These are phyloP conservation scores for Muricea muricata DNA, from an alignment of 92 coral and sea anemone species.

Conservation along the genomic window DNA sequence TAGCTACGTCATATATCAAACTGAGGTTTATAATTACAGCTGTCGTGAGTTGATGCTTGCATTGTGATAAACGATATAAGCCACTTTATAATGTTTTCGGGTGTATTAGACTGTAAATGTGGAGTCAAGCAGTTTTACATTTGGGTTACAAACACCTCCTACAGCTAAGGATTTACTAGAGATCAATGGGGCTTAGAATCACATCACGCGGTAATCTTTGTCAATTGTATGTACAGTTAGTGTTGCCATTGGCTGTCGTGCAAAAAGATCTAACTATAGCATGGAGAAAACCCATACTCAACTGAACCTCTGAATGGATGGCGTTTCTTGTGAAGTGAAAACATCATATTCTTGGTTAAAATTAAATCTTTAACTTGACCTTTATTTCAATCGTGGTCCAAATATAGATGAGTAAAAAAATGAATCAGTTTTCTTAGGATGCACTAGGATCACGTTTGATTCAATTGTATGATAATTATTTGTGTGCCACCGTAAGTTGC, in stretches of 20 bases:
- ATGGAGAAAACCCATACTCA: too few relatives aligned
- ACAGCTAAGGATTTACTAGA: neutral
- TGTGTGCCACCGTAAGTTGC: too few relatives aligned
- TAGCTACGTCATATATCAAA: neutral
- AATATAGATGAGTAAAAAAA: too few relatives aligned
- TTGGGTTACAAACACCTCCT: neutral
- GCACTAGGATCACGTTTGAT: too few relatives aligned
- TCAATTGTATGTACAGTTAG: neutral
- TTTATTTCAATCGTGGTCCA: too few relatives aligned
- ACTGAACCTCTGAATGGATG: neutral
- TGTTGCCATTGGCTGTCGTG: too few relatives aligned
- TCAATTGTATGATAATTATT: too few relatives aligned
- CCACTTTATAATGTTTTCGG: neutral
- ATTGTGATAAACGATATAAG: neutral
- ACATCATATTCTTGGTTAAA: too few relatives aligned
- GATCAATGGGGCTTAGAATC: neutral
- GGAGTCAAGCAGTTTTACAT: neutral
- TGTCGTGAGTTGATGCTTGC: neutral
- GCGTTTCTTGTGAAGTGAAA: too few relatives aligned
- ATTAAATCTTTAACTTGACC: too few relatives aligned
- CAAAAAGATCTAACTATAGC: too few relatives aligned
- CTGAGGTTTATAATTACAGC: neutral
- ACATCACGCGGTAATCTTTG: neutral
- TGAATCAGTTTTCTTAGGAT: too few relatives aligned
- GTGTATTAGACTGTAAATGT: neutral